Percentiles rank a stretch among this genome's conserved stretches.
Evolutionary conservation across 2,888 invertebrate genomes (phyloP).

Genomic region (Lasius platythorax): DNA sequence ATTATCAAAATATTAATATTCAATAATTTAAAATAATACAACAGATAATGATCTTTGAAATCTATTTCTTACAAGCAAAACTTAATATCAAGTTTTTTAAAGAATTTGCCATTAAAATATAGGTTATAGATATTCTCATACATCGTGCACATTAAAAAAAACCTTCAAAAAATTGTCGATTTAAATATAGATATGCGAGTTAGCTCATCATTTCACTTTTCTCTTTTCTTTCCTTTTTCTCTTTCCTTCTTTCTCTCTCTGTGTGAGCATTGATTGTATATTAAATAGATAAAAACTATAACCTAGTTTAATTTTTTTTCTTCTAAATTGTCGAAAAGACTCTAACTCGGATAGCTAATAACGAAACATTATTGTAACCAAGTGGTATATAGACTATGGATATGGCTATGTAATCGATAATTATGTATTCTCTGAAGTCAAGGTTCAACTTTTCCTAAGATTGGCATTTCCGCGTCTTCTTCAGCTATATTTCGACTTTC

Average conservation of each 20-base stretch:
- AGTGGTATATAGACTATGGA: background rate
- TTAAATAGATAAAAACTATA: background rate
- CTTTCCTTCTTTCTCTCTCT: background rate
- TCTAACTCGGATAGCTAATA: background rate
- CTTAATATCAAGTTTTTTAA: background rate
- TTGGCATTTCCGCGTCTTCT: conserved; percentile 33
- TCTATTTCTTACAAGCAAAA: background rate
- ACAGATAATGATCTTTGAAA: background rate
- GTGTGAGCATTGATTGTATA: background rate
- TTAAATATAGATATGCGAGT: conserved; percentile 1
- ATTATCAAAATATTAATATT: background rate
- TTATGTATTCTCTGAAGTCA: conserved; percentile 39
- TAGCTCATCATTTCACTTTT: background rate
- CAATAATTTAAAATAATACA: background rate
- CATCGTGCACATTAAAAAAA: background rate
- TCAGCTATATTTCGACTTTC: conserved; percentile 16
- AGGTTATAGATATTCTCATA: background rate
- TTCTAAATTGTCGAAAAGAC: background rate
- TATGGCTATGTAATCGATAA: conserved; percentile 8
- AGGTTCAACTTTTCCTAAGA: conserved; percentile 53
- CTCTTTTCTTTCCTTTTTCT: background rate
- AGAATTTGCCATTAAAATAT: background rate
- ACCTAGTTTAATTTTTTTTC: background rate
- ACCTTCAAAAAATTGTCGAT: background rate
- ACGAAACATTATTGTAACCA: background rate